phyloP scores from a whole-genome alignment of 2,888 invertebrate species.

The Tetanocera ferruginea region DNA sequence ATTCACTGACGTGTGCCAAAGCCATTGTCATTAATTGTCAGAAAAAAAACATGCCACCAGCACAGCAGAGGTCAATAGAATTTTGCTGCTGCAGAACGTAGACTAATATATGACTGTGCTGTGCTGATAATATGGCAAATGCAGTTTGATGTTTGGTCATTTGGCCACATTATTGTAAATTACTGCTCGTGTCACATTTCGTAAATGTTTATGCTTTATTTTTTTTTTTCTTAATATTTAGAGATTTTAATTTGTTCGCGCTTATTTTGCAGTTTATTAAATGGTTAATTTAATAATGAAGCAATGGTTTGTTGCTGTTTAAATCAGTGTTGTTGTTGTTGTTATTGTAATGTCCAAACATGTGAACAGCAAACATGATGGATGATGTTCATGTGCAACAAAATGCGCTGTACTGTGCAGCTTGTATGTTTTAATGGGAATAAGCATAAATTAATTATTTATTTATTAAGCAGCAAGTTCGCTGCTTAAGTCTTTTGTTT shows the following conservation, averaged over 20 bases:
- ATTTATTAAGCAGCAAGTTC: too few species aligned
- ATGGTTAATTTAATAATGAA: too few species aligned
- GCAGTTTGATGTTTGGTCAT: neutral
- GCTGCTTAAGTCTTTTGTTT: too few species aligned
- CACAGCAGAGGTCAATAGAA: slow-evolving; percentile 45
- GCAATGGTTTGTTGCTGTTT: neutral
- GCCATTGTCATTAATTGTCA: slow-evolving; percentile 52
- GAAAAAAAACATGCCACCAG: slow-evolving; percentile 39
- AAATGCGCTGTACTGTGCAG: neutral
- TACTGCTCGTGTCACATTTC: too few species aligned
- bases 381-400: too few species aligned
- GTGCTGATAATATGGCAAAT: neutral
- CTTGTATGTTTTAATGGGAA: slow-evolving; percentile 14
- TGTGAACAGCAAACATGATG: too few species aligned
- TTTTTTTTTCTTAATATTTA: too few species aligned
- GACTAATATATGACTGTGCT: neutral
- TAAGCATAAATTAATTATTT: neutral
- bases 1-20: slow-evolving; percentile 54
- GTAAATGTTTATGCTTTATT: too few species aligned
- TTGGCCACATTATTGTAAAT: neutral
- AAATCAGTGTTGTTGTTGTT: neutral
- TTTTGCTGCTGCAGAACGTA: neutral
- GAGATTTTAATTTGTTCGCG: too few species aligned
- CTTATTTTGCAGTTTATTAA: too few species aligned
- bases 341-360: neutral